phyloP scores from a whole-genome alignment of 2,888 invertebrate genomes.

The Nebria brevicollis region DNA sequence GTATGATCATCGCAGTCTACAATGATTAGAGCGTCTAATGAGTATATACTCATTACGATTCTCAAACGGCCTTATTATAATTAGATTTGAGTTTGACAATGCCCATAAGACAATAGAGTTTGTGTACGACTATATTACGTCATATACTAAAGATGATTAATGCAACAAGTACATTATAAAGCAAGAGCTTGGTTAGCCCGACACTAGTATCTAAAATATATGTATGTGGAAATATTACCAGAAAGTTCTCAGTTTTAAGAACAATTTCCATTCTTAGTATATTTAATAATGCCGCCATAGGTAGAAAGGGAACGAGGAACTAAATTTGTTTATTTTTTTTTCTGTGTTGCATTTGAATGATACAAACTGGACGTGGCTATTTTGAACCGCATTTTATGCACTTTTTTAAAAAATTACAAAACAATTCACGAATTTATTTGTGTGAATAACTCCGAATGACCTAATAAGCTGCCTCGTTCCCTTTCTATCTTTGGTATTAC shows the following conservation, averaged over 20 bases:
- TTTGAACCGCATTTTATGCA: too few relatives aligned
- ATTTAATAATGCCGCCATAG: neutral
- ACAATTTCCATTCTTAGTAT: neutral
- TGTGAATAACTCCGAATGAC: too few relatives aligned
- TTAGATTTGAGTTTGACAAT: neutral
- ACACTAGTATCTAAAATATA: constrained; percentile 1
- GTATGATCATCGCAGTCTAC: too few relatives aligned
- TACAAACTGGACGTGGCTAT: neutral
- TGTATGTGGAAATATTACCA: neutral
- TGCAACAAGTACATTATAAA: constrained; percentile 1
- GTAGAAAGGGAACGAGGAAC: neutral
- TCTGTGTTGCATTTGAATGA: neutral
- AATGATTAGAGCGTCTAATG: too few relatives aligned
- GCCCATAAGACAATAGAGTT: neutral
- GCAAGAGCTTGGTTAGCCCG: neutral
- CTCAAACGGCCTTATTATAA: neutral
- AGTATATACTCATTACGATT: neutral
- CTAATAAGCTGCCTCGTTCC: too few relatives aligned
- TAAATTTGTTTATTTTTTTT: neutral
- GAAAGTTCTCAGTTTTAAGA: neutral
- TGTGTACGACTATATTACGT: neutral
- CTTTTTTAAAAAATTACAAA: too few relatives aligned
- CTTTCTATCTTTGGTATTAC: too few relatives aligned
- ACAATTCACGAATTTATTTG: too few relatives aligned
- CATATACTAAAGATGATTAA: neutral